These are phyloP conservation scores for Zoroaster sp. DNA, from an alignment of 53 echinoderm and acorn worm genomes.

Conservation along the genomic window DNA sequence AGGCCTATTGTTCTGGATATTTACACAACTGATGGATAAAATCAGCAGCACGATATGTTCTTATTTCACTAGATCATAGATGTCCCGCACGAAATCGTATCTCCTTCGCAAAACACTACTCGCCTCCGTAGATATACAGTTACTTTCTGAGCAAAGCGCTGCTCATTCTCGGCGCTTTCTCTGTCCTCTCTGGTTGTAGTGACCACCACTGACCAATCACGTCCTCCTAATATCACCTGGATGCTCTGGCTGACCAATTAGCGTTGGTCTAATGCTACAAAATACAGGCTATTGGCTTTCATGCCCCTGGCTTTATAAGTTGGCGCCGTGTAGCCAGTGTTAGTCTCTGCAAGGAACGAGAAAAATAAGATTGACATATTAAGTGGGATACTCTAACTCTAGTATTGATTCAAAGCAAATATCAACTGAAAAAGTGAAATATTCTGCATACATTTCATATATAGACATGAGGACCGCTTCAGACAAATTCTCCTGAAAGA, in stretches of 20 bases:
- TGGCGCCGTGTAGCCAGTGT: slow-evolving; percentile 5
- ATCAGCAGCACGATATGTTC: too few relatives aligned
- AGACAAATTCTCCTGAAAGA: too few relatives aligned
- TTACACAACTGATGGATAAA: too few relatives aligned
- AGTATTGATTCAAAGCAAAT: neutral
- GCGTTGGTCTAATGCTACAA: neutral
- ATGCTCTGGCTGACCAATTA: neutral
- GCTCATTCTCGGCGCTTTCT: neutral
- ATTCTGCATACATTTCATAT: neutral
- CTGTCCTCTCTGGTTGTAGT: neutral
- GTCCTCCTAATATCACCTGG: neutral
- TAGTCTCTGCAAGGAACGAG: neutral
- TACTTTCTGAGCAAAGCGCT: too few relatives aligned
- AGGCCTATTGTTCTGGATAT: too few relatives aligned
- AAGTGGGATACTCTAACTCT: slow-evolving; percentile 3
- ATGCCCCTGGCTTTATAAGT: neutral
- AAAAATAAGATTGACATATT: slow-evolving; percentile 13
- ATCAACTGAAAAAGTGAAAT: slow-evolving; percentile 28
- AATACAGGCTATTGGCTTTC: neutral
- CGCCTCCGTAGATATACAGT: too few relatives aligned
- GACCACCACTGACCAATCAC: neutral
- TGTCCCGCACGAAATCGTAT: too few relatives aligned
- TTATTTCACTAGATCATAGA: too few relatives aligned
- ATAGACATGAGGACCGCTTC: too few relatives aligned
- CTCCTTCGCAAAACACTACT: too few relatives aligned